These are phyloP conservation scores for Capitulum mitella DNA, from an alignment of 2,888 invertebrate species.

Conservation along the genomic window DNA sequence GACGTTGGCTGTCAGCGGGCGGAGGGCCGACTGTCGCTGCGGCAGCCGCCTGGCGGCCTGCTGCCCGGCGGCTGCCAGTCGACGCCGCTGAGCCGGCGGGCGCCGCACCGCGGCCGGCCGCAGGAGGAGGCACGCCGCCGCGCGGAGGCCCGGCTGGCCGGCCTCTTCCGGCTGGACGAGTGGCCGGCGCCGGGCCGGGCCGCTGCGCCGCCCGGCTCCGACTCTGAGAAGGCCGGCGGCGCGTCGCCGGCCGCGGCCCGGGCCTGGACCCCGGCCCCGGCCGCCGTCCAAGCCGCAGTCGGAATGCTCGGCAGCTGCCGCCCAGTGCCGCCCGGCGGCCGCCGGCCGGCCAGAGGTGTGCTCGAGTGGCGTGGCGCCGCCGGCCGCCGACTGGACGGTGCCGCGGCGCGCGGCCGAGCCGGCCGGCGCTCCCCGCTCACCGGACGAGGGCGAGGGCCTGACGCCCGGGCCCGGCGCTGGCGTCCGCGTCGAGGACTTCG, in stretches of 20 bases:
- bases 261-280: too few relatives aligned
- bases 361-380: not conserved
- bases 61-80: not conserved
- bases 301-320: not conserved
- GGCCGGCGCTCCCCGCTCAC: not conserved
- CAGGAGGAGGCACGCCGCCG: not conserved
- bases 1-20: not conserved
- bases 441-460: conserved; percentile 13
- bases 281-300: too few relatives aligned
- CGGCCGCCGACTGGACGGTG: not conserved
- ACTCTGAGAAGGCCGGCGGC: too few relatives aligned
- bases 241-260: too few relatives aligned
- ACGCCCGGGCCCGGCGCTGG: not conserved
- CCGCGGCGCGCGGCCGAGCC: not conserved
- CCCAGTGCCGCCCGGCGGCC: not conserved
- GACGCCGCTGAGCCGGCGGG: not conserved
- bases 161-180: not conserved
- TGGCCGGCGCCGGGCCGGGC: not conserved
- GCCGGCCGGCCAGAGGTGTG: not conserved
- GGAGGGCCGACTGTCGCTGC: not conserved
- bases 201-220: not conserved
- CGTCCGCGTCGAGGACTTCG: not conserved
- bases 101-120: not conserved
- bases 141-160: conserved; percentile 1
- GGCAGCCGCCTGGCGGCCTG: not conserved